Evolutionary conservation across 1,140 invertebrate genomes (phyloP), one percentile per base, ranked within the genome.

Genomic region (Drosophila rhopaloa): DNA sequence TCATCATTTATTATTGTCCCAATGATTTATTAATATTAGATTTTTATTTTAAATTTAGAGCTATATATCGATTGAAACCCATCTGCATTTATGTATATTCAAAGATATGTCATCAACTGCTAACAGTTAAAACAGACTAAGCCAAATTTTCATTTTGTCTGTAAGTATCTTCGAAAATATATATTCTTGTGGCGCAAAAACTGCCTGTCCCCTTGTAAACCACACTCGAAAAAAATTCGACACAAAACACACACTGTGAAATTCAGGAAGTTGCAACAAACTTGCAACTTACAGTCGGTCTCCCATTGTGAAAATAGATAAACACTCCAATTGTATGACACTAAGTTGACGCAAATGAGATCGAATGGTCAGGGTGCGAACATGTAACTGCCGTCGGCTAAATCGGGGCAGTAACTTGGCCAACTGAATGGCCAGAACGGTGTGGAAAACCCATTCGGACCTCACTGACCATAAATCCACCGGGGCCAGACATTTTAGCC

Each of bases 391-490:
- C 84, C 84, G 84, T 61, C 84, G 84, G 83, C 67, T 13, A 32
- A 40, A 37, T 57, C 50, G 38, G 43, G 29, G 48, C 43, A 60
- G 57, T 67, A 60, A 80, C 47, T 85, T 81, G 81, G 51, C 38
- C 55, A 76, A 40, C 47, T 55, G 40, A 50, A 78, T 53, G 55
- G 58, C 56, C 41, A 43, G 29, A 50, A 47, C 47, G 57, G 38
- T 44, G 51, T 70, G 73, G 76, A 89, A 83, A 89, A 78, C 61
- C 84, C 85, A 85, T 81, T 85, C 77, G 77, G 70, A 57, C 63
- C 82, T 81, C 68, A 89, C 84, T 89, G 80, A 89, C 85, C 85
- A 89, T 89, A 89, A 89, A 80, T 89, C 77, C 61, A 78, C 56
- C 27, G 57, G 58, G 53, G 62, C 67, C 65, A 78, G 81, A 66